Conservation (phyloP, 1,140 invertebrate genomes). For the Conopomorpha cramerella region DNA sequence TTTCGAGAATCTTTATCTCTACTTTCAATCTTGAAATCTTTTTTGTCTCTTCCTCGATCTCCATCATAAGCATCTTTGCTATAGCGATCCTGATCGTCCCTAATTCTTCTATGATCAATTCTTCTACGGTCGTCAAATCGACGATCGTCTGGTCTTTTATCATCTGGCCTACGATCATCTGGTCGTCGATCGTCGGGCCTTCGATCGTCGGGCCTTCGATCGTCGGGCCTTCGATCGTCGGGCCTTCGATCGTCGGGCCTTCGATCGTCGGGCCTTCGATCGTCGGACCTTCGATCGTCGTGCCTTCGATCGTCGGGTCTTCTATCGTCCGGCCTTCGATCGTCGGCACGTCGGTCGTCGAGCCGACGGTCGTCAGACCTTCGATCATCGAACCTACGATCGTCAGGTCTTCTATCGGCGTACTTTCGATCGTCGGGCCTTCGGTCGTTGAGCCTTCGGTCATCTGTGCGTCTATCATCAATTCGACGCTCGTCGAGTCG, state of each 20-base stretch:
- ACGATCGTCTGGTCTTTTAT: conserved; percentile 12
- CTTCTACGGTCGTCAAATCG: conserved; percentile 23
- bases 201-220: conserved; percentile 5
- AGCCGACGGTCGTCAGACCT: too few species aligned
- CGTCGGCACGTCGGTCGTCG: too few species aligned
- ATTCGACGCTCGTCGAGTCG: conserved; percentile 14
- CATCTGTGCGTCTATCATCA: conserved; percentile 9
- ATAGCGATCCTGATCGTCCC: conserved; percentile 10
- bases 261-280: conserved; percentile 11
- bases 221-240: conserved; percentile 5
- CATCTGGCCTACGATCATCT: conserved; percentile 17
- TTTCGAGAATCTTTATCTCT: conserved; percentile 32
- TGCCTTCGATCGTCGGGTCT: too few species aligned
- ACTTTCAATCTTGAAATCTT: conserved; percentile 14
- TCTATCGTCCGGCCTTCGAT: too few species aligned
- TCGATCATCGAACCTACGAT: conserved; percentile 18
- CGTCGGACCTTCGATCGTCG: too few species aligned
- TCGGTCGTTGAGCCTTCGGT: conserved; percentile 1
- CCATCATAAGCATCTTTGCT: conserved; percentile 12
- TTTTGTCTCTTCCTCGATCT: conserved; percentile 15
- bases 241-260: conserved; percentile 11
- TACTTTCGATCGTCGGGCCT: conserved; percentile 7
- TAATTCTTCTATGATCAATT: conserved; percentile 25
- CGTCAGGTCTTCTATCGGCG: too few species aligned
- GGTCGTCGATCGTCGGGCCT: too few species aligned